Evolutionary conservation across 2,113 vertebrate genomes (phyloP), one percentile per base, ranked within the genome.

Genomic region (Sceloporus undulatus): DNA sequence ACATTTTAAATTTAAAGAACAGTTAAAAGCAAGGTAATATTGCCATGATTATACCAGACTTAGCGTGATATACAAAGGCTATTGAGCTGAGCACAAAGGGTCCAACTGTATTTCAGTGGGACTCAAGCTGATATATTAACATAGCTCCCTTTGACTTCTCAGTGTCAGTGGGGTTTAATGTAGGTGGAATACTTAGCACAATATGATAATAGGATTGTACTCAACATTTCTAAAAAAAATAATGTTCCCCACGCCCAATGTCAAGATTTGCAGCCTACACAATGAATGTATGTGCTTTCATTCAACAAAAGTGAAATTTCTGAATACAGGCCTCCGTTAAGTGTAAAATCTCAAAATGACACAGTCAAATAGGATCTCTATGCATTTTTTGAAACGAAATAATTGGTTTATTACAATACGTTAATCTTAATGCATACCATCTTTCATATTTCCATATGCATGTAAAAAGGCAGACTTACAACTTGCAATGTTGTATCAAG

Each of bases 161-260:
- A 93, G 88, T 94, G 85, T 93, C 91, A 93, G 94, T 94, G 90
- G 95, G 95, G 81, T 96, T 96, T 92, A 84, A 82, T 93, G 94
- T 96, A 93, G 94, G 96, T 65, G 94, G 94, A 89, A 91, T 90
- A 91, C 92, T 93, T 94, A 92, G 93, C 90, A 92, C 87, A 93
- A 94, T 94, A 93, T 96, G 92, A 94, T 95, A 95, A 95, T 95
- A 86, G 56, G 92, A 93, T 93, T 94, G 94, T 93, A 93, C 91
- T 94, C 92, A 82, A 92, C 94, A 95, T 94, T 96, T 96, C 92
- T 91, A 82, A 94, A 93, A 95, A 93, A 90, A 48, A 48, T 48
- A 48, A 48, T 48, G 7, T 91, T 94, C 94, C 86, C 90, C 74
- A 89, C 90, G 70, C 91, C 87, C 87, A 91, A 34, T 34, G 34